phyloP scores from a whole-genome alignment of 2,797 vertebrate species.

The Hydrolagus colliei region DNA sequence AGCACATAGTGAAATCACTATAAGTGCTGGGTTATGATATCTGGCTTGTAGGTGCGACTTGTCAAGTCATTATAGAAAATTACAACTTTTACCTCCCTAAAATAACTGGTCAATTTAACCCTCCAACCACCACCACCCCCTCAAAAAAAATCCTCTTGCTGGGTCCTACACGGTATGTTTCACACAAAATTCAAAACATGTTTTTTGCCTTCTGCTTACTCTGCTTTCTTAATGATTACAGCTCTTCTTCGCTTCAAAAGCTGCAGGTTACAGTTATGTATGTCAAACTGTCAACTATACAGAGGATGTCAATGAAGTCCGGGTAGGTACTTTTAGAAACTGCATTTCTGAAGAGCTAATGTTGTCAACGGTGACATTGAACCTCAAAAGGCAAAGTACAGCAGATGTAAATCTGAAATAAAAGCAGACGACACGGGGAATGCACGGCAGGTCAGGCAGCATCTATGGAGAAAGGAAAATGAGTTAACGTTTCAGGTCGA shows the following conservation, averaged over 20 bases:
- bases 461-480: no score
- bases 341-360: background rate
- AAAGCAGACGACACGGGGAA: no score
- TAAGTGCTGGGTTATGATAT: no score
- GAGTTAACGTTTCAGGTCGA: no score
- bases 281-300: constrained; percentile 94
- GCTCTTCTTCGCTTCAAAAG: constrained; percentile 85
- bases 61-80: no score
- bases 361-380: no score
- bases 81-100: no score
- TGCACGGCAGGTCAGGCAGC: no score
- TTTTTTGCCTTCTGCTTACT: background rate
- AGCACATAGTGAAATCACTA: no score
- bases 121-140: background rate
- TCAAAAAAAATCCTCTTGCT: background rate
- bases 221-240: constrained; percentile 45
- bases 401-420: no score
- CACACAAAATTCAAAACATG: background rate
- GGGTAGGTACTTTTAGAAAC: constrained; percentile 65
- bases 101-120: background rate
- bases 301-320: constrained; percentile 94
- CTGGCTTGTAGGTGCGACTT: no score
- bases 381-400: no score
- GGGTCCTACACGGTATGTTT: background rate
- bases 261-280: constrained; percentile 92